Evolutionary conservation across 1,140 invertebrate species (phyloP), one percentile per base, ranked within the genome.

Genomic region (Drosophila mauritiana): DNA sequence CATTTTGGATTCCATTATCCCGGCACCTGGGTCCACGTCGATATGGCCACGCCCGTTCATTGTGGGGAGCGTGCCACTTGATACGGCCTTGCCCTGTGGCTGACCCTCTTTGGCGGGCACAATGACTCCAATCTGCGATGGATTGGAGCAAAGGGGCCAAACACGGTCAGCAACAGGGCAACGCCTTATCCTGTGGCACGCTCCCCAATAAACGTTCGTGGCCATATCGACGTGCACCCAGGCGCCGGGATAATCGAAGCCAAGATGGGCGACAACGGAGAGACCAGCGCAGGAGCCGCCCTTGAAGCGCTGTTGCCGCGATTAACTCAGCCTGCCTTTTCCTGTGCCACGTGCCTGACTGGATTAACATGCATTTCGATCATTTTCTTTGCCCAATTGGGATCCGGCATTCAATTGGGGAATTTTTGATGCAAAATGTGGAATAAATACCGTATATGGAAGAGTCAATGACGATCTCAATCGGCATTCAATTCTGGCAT

Each of bases 211-310:
- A 3, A 95, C 96, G 13, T 97, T 96, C 57, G 94, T 94, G 0
- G 97, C 97, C 95, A 98, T 98, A 92, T 98, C 97, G 10, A 98
- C 93, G 92, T 98, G 97, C 46, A 98, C 93, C 97, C 97, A 98
- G 25, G 93, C 90, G 10, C 97, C 97, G 40, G 95, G 94, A 93
- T 94, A 97, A 86, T 98, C 97, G 92, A 98, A 98, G 1, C 97
- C 97, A 15, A 98, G 93, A 92, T 98, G 97, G 37, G 97, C 95
- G 72, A 95, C 94, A 53, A 98, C 95, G 93, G 98, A 98, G 20
- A 98, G 93, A 0, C 96, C 97, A 48, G 97, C 97, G 93, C 97
- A 79, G 65, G 85, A 90, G 65, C 89, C 82, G 31, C 82, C 90
- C 40, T 70, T 81, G n/a, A 92, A 92, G 72, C 91, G 91, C 20